Percentiles rank a stretch among this genome's conserved stretches.
These are phyloP conservation scores for Mastacembelus armatus DNA, from an alignment of 2,797 vertebrate genomes.

Conservation along the genomic window DNA sequence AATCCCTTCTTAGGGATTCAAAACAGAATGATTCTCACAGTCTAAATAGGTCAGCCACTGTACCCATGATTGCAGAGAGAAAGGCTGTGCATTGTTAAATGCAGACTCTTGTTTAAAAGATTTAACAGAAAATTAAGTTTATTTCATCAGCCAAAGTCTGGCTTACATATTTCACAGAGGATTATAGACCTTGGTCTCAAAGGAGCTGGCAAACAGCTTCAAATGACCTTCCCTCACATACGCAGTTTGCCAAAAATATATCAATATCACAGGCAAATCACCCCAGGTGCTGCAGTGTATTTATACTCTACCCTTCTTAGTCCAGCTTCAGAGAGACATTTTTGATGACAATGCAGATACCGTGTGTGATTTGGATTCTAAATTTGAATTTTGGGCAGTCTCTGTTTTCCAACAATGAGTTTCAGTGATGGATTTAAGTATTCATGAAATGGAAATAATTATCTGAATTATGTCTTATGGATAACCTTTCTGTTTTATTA, in stretches of 20 bases:
- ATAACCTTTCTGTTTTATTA: constrained; percentile 10
- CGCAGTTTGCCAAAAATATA: constrained; percentile 44
- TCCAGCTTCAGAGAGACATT: constrained; percentile 37
- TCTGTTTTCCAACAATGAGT: constrained; percentile 1
- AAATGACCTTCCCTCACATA: constrained; percentile 25
- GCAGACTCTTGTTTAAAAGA: constrained; percentile 39
- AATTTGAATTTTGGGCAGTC: constrained; percentile 2
- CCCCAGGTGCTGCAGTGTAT: constrained; percentile 30
- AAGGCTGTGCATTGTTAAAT: constrained; percentile 18
- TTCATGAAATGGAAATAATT: constrained; percentile 26
- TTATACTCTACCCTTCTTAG: constrained; percentile 39
- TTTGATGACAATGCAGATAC: constrained; percentile 62
- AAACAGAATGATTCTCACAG: constrained; percentile 4
- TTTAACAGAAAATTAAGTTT: constrained; percentile 45
- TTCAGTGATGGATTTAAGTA: constrained; percentile 34
- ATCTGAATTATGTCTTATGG: neutral
- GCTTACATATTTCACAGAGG: constrained; percentile 50
- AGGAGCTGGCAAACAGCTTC: constrained; percentile 47
- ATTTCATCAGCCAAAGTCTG: constrained; percentile 46
- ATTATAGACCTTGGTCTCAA: constrained; percentile 41
- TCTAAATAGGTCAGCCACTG: constrained; percentile 35
- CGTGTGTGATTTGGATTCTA: neutral
- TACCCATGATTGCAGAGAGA: constrained; percentile 16
- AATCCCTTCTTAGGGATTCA: constrained; percentile 17
- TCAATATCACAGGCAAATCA: constrained; percentile 41